These are phyloP conservation scores for Drosophila subpulchrella DNA, from an alignment of 1,140 invertebrate species.

Conservation along the genomic window DNA sequence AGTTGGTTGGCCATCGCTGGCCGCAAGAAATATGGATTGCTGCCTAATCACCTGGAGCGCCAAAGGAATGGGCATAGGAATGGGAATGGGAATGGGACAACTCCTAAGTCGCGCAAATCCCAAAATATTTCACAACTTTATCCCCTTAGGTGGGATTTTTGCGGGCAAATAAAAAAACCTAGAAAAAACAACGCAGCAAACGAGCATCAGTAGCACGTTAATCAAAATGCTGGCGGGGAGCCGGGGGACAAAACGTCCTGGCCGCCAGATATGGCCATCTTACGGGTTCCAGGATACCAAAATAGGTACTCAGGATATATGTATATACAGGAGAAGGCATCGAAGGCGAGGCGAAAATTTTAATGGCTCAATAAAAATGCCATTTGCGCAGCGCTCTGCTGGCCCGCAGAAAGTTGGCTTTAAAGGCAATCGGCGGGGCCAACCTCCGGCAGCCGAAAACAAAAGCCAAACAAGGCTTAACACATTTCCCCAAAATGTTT, in stretches of 20 bases:
- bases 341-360: slow-evolving; percentile 65
- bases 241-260: slow-evolving; percentile 25
- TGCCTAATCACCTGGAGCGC: slow-evolving; percentile 73
- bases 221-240: slow-evolving; percentile 72
- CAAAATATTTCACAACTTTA: slow-evolving; percentile 82
- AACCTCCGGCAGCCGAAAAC: slow-evolving; percentile 50
- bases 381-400: slow-evolving; percentile 64
- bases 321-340: slow-evolving; percentile 42
- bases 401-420: slow-evolving; percentile 68
- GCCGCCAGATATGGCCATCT: slow-evolving; percentile 62
- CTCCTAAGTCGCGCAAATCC: slow-evolving; percentile 78
- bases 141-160: slow-evolving; percentile 81
- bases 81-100: slow-evolving; percentile 19
- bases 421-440: slow-evolving; percentile 48
- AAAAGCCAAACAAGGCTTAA: slow-evolving; percentile 83
- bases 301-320: slow-evolving; percentile 18
- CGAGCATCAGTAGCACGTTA: slow-evolving; percentile 69
- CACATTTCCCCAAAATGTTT: slow-evolving; percentile 80
- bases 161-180: slow-evolving; percentile 46
- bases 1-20: slow-evolving; percentile 57
- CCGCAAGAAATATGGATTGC: slow-evolving; percentile 71
- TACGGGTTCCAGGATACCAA: slow-evolving; percentile 15
- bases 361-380: slow-evolving; percentile 83
- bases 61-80: not conserved
- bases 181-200: slow-evolving; percentile 31